Base-by-base conservation (phyloP, 2,888 invertebrate genomes). In the Poecilobothrus nobilitatus region DNA sequence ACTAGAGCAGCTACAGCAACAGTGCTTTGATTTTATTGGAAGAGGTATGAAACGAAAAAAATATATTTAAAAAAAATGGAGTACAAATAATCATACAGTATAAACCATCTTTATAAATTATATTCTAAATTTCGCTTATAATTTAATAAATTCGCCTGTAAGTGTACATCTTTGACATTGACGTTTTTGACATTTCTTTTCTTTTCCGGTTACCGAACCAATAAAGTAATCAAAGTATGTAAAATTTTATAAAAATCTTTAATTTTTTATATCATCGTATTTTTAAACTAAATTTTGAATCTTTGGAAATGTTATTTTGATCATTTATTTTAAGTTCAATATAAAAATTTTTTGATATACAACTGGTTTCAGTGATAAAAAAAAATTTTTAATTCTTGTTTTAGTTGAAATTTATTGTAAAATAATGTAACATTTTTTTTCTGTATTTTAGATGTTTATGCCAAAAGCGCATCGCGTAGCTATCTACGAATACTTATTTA, bases 401-500 rank as follows among this genome's bases (percentile, higher is more conserved):
- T 64, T 15, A n/a, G 64, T 64, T 2, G 10, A 64, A 27, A 4
- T 64, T 3, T n/a, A 20, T n/a, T 20, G 0, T 27, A 27, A 18
- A 9, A 68, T 61, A 27, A 63, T 63, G 22, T 63, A 73, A 71
- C 68, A 64, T 71, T 70, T 71, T 71, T 71, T 74, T 70, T 72
- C 70, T 82, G 2, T 12, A 7, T 84, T 80, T 83, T 95, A 92
- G 84, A 99, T 99, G 99, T 96, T 99, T 95, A 99, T 99, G 96
- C 97, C 98, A 78, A 98, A 97, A 87, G 93, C 94, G 86, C 95
- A 97, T 83, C 91, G 97, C 80, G 91, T 94, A 76, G 86, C 93
- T 76, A 98, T 99, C 82, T 99, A 95, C 84, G 98, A 99, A 83
- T 94, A 94, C 85, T 89, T 98, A 76, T 97, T 98, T 83, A 96